Evolutionary conservation across 2,797 vertebrate species (phyloP).

Genomic region (Arctocebus calabarensis): DNA sequence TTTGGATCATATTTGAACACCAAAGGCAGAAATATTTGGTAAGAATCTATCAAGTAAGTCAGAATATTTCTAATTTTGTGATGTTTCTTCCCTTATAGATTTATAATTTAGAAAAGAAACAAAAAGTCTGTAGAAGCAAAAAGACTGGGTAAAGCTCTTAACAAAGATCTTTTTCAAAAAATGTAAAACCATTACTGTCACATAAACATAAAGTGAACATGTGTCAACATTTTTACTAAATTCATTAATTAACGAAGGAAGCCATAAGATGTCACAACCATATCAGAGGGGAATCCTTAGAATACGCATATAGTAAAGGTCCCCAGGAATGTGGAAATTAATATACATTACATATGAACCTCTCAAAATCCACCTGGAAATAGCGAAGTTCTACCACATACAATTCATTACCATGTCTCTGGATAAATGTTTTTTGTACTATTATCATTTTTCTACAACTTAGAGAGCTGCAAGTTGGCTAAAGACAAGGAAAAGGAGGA

Average conservation of each 20-base stretch:
- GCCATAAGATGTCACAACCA: neutral
- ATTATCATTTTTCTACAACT: neutral
- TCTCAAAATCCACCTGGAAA: neutral
- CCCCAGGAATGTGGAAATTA: neutral
- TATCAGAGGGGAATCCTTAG: neutral
- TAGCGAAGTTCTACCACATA: neutral
- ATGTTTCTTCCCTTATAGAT: neutral
- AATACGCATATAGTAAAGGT: neutral
- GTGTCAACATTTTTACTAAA: neutral
- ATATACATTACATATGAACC: neutral
- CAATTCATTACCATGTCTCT: neutral
- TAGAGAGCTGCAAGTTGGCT: neutral
- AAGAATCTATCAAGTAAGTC: neutral
- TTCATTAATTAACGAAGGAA: neutral
- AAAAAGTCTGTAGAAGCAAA: neutral
- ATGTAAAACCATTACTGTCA: neutral
- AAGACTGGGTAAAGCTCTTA: slow-evolving; percentile 2
- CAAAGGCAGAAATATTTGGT: neutral
- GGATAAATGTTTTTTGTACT: neutral
- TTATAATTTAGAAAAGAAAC: slow-evolving; percentile 17
- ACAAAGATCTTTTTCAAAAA: neutral
- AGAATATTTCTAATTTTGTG: neutral
- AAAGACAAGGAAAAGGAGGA: neutral
- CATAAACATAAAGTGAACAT: neutral
- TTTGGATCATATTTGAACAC: neutral